Base-by-base conservation (phyloP, 2,113 vertebrate genomes). In the Channa maculata region DNA sequence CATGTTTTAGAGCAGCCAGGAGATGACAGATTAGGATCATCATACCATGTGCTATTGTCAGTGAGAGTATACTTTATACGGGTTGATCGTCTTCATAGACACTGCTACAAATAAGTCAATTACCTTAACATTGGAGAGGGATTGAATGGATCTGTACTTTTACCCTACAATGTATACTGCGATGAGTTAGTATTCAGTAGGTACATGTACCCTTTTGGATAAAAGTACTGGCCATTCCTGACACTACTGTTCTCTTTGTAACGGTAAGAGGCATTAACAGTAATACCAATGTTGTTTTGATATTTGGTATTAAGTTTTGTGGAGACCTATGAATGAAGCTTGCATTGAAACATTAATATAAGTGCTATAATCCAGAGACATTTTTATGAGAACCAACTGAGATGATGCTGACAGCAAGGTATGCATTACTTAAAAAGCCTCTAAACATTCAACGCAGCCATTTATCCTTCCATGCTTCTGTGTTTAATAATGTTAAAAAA, bases 251-350 rank as follows among this genome's bases (percentile, higher is more conserved):
- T 14, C 46, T 36, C 41, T 24, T 14, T 9, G 2, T 48, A 13
- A 63, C n/a, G 13, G 8, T 10, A 12, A 46, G 4, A 67, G 11
- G 10, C 39, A 61, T 62, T 85, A 54, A 74, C 58, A 71, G 57
- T 53, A 59, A 13, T 39, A 6, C 12, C 38, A 38, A 8, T 52
- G 8, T 74, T 24, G 24, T 24, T 24, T 24, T 24, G 1, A 24
- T 24, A 24, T 24, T 24, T 24, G 24, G 24, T 24, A 24, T 24
- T 24, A 24, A 24, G 24, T 15, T 24, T 41, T 38, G 14, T 34
- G 43, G 45, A 36, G 13, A 52, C 33, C 6, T 54, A 14, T 48
- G 41, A 52, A 52, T 39, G 5, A 46, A 14, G 39, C 41, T 15
- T 45, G 34, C 38, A 13, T 45, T n/a, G 39, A 53, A 41, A 55